Evolutionary conservation across 2,797 vertebrate genomes (phyloP), one percentile per base, ranked within the genome.

Genomic region (Diplodus sargus): DNA sequence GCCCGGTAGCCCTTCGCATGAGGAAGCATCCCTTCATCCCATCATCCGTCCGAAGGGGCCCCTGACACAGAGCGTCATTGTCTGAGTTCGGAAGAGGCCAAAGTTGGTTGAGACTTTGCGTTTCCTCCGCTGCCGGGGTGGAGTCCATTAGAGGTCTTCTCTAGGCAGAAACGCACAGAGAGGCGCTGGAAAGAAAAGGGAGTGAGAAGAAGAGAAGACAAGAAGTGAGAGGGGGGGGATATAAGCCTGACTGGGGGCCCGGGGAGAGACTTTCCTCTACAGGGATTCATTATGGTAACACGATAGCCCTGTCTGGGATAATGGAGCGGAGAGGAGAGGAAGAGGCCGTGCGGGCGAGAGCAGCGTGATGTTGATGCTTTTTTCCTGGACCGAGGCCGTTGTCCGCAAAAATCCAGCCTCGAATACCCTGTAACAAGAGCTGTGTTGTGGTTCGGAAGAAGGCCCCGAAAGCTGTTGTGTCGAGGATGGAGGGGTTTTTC

Each of bases 281-380:
- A 65, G 87, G 87, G 89, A 90, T 87, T 92, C 86, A 90, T 90
- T 89, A 81, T 86, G 81, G 92, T 91, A 93, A 94, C 82, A 79
- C 4, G 90, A 93, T 91, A 91, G 75, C 77, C 34, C 87, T 82
- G 87, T 92, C 89, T 89, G 86, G 88, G 83, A 89, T 84, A 76
- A 84, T 79, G 68, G 75, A 78, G 63, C 20, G 18, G 22, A 49
- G 74, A 83, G 62, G 48, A 81, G 79, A 88, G 86, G 89, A 90
- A 87, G 85, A 87, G 82, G 85, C 84, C 74, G 61, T 60, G 82
- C 52, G 5, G 82, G 68, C 47, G 5, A 68, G 68, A 91, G 64
- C 83, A 87, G 89, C 78, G n/a, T 54, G 85, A 83, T 82, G 82
- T 84, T 70, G 71, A 82, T 83, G 78, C 75, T 80, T 88, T 90